A percentile compares a stretch with the other conserved stretches of the same genome.
These are phyloP conservation scores for Acanthiza pusilla DNA, from an alignment of 2,797 vertebrate species.

Conservation along the genomic window DNA sequence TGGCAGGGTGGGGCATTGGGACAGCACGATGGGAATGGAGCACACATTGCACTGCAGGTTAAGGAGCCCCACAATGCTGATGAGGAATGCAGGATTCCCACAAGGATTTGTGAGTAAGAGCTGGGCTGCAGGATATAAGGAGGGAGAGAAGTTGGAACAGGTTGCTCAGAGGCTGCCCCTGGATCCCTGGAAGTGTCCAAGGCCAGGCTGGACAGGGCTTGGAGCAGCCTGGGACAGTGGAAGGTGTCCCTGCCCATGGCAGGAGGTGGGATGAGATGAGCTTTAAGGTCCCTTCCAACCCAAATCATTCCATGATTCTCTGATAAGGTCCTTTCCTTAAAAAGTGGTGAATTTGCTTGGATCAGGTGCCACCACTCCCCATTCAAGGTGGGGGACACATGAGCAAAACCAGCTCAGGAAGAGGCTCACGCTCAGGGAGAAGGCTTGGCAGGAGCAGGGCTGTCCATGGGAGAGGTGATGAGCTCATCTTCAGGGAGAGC, in stretches of 20 bases:
- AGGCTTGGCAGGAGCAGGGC: neutral
- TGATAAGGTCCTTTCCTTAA: neutral
- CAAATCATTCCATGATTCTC: neutral
- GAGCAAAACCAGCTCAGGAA: neutral
- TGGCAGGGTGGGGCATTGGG: neutral
- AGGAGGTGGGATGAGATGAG: neutral
- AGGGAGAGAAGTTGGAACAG: neutral
- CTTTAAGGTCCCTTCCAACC: neutral
- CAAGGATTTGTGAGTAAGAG: neutral
- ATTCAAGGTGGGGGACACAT: accelerated
- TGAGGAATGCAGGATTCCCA: neutral
- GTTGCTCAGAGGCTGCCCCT: neutral
- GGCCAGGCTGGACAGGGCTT: accelerated
- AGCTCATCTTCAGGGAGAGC: neutral
- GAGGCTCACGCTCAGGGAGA: neutral
- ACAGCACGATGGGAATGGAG: neutral
- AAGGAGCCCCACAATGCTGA: accelerated
- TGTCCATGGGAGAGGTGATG: neutral
- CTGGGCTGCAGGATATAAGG: neutral
- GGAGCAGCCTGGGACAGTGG: neutral
- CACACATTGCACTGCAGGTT: accelerated
- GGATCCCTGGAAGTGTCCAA: neutral
- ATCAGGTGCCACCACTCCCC: neutral
- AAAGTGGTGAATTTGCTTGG: neutral
- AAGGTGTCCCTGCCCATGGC: neutral